phyloP scores from a whole-genome alignment of 2,797 vertebrate genomes.

The Spinus pinus region DNA sequence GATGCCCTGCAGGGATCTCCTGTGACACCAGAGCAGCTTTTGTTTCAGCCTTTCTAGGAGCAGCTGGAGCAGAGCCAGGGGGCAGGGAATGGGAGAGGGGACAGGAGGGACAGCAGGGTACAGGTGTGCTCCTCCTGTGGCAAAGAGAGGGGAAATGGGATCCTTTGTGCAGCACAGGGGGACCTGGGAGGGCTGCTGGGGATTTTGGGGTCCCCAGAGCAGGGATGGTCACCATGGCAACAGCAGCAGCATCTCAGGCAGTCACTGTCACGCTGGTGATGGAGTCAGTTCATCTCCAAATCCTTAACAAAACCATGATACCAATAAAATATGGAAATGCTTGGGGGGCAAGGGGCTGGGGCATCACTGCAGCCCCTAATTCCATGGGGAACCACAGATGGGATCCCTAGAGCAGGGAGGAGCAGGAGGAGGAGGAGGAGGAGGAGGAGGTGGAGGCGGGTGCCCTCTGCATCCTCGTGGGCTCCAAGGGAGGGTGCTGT shows the following conservation, averaged over 20 bases:
- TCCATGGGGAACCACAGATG: accelerated
- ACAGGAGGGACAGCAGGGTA: not conserved
- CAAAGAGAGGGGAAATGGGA: not conserved
- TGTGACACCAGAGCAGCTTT: not conserved
- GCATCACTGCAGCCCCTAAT: not conserved
- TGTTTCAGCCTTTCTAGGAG: constrained; percentile 48
- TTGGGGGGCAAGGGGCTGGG: not conserved
- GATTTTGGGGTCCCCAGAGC: constrained; percentile 36
- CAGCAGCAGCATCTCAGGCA: constrained; percentile 73
- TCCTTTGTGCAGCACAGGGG: not conserved
- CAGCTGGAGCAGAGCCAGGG: constrained; percentile 50
- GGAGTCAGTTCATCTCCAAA: constrained; percentile 55
- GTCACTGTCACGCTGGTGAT: constrained; percentile 59
- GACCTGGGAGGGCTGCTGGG: not conserved
- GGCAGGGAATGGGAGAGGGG: not conserved
- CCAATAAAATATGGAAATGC: not conserved
- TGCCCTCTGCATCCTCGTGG: not conserved
- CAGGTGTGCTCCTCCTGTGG: not conserved
- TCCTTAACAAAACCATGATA: not conserved
- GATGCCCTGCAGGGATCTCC: not conserved
- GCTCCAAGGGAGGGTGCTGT: not conserved
- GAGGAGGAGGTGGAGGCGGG: not conserved
- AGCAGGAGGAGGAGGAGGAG: not conserved
- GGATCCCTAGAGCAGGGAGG: not conserved
- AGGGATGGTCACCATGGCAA: constrained; percentile 73